Evolutionary conservation across 2,113 vertebrate species (phyloP).

Genomic region (Struthio camelus): DNA sequence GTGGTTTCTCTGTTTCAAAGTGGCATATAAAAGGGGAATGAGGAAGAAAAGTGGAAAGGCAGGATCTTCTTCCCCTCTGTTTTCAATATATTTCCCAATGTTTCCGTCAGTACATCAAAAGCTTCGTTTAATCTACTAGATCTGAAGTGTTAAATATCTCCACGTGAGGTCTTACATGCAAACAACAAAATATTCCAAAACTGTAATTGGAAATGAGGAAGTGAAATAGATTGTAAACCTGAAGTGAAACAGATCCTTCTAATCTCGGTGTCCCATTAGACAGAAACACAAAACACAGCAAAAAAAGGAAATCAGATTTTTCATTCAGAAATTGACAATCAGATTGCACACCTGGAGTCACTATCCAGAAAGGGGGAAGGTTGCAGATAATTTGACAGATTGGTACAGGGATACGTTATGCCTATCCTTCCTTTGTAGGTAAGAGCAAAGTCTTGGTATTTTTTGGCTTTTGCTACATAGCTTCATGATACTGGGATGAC

Average conservation of each 20-base stretch:
- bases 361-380: not conserved
- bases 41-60: not conserved
- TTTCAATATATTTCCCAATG: not conserved
- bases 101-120: not conserved
- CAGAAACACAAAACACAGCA: not conserved
- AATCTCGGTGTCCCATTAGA: constrained; percentile 38
- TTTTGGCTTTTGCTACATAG: not conserved
- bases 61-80: rapidly evolving
- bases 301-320: constrained; percentile 11
- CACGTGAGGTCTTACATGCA: not conserved
- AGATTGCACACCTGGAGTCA: not conserved
- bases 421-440: not conserved
- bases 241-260: constrained; percentile 24
- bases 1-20: not conserved
- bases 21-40: not conserved
- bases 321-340: constrained; percentile 13
- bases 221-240: constrained; percentile 45
- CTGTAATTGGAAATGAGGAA: constrained; percentile 32
- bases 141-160: constrained; percentile 8
- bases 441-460: not conserved
- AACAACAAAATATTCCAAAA: constrained; percentile 41
- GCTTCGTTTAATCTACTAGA: not conserved
- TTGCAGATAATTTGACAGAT: not conserved
- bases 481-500: not conserved
- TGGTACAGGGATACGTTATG: not conserved